Evolutionary conservation across 2,888 invertebrate genomes (phyloP), one percentile per base, ranked within the genome.

Genomic region (Alloscopus bannaensis): DNA sequence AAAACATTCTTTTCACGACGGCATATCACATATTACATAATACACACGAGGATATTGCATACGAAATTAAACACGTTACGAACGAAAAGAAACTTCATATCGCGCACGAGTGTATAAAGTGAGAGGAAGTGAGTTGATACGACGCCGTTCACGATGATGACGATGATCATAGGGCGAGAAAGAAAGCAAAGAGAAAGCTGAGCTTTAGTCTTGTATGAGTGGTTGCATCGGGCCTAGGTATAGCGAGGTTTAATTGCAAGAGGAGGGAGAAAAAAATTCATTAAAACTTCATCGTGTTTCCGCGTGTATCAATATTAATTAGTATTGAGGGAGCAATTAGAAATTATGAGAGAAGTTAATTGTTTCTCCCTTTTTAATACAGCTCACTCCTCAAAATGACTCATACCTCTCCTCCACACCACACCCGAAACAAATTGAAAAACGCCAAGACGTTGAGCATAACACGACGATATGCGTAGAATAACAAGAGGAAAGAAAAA

Each of bases 321-420:
- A 80, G 80, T 80, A 80, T 80, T 80, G 80, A 80, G 80, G 80
- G 80, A 80, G 73, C 80, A 73, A 80, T 80, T 80, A 80, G 80
- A 80, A 80, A 80, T 75, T 80, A 80, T 80, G 73, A 75, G 80
- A 55, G 69, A n/a, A 80, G 80, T 80, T 80, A 80, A 80, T 80
- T 80, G 80, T 80, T 80, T 80, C 73, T 50, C 64, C 36, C 66
- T 20, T 77, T 71, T 68, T 68, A n/a, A n/a, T n/a, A n/a, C n/a
- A n/a, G n/a, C n/a, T n/a, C n/a, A n/a, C n/a, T n/a, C n/a, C n/a
- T n/a, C n/a, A n/a, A n/a, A n/a, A n/a, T n/a, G n/a, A n/a, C n/a
- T n/a, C n/a, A n/a, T n/a, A n/a, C n/a, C n/a, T n/a, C n/a, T n/a
- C n/a, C n/a, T n/a, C n/a, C n/a, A n/a, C n/a, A n/a, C n/a, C n/a